Percentiles rank a stretch among this genome's conserved stretches.
Conservation (phyloP, 2,888 invertebrate species). For the Eudemis profundana region DNA sequence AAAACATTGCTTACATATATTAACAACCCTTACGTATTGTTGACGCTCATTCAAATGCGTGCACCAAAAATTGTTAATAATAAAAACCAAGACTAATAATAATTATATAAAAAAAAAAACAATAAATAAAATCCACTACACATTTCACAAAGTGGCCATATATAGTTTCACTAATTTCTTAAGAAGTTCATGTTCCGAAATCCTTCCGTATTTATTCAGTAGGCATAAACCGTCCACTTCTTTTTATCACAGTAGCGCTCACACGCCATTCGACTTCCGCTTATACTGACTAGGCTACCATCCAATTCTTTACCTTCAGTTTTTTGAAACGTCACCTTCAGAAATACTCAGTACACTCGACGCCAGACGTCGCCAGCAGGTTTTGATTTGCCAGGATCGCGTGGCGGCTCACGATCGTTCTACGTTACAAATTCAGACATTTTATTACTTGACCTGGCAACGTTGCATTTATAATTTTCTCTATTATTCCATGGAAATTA, state of each 20-base stretch:
- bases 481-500: too few relatives aligned
- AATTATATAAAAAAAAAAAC: slow-evolving; percentile 47
- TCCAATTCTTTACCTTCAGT: slow-evolving; percentile 42
- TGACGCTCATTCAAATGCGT: slow-evolving; percentile 7
- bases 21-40: slow-evolving; percentile 9
- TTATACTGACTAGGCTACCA: slow-evolving; percentile 74
- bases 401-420: too few relatives aligned
- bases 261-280: slow-evolving; percentile 55
- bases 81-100: slow-evolving; percentile 29
- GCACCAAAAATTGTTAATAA: slow-evolving; percentile 4
- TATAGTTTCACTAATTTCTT: slow-evolving; percentile 55
- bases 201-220: slow-evolving; percentile 22
- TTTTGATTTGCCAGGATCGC: neutral
- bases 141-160: slow-evolving; percentile 53
- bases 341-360: slow-evolving; percentile 23
- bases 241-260: slow-evolving; percentile 74
- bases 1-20: slow-evolving; percentile 48
- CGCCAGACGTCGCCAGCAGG: neutral
- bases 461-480: too few relatives aligned
- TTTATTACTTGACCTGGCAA: too few relatives aligned
- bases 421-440: too few relatives aligned
- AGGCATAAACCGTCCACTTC: slow-evolving; percentile 47
- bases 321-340: slow-evolving; percentile 46
- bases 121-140: slow-evolving; percentile 65
- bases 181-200: slow-evolving; percentile 54